Evolutionary conservation across 2,888 invertebrate species (phyloP).

Genomic region (Taphrorychus bicolor): DNA sequence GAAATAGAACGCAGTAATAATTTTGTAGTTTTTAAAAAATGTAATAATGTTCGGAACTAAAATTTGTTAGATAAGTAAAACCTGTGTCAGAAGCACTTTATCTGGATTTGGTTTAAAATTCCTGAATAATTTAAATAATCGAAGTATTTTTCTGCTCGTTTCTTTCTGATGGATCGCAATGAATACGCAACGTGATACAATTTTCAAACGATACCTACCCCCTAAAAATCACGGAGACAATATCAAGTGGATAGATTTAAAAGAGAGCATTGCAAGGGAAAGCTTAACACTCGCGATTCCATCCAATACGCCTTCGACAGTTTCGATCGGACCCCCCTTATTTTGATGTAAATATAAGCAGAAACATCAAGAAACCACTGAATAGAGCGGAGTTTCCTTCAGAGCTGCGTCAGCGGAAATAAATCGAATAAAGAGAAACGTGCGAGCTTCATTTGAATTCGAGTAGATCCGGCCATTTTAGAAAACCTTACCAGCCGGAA

Average conservation of each 20-base stretch:
- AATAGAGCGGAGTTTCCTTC: slow-evolving; percentile 29
- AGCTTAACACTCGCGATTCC: background rate
- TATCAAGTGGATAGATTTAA: background rate
- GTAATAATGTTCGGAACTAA: background rate
- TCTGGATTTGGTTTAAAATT: slow-evolving; percentile 32
- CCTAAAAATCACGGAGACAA: background rate
- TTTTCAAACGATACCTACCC: slow-evolving; percentile 46
- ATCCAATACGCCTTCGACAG: slow-evolving; percentile 6
- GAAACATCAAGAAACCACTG: slow-evolving; percentile 43
- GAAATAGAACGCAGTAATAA: background rate
- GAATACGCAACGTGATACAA: slow-evolving; percentile 54
- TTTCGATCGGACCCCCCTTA: slow-evolving; percentile 38
- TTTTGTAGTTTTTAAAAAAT: background rate
- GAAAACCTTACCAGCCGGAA: slow-evolving; percentile 17
- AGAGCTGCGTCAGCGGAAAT: slow-evolving; percentile 48
- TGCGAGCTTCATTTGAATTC: slow-evolving; percentile 37
- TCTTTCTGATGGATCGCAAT: slow-evolving; percentile 54
- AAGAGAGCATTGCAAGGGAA: background rate
- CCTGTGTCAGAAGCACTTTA: slow-evolving; percentile 14
- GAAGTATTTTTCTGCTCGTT: slow-evolving; percentile 53
- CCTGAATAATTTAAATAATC: slow-evolving; percentile 52
- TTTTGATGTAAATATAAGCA: slow-evolving; percentile 51
- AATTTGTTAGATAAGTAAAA: background rate
- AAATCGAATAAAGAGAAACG: slow-evolving; percentile 45
- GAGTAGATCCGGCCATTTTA: slow-evolving; percentile 26